Base-by-base conservation (phyloP, 92 coral and sea anemone species). In the Hydrozoanthus gracilis region DNA sequence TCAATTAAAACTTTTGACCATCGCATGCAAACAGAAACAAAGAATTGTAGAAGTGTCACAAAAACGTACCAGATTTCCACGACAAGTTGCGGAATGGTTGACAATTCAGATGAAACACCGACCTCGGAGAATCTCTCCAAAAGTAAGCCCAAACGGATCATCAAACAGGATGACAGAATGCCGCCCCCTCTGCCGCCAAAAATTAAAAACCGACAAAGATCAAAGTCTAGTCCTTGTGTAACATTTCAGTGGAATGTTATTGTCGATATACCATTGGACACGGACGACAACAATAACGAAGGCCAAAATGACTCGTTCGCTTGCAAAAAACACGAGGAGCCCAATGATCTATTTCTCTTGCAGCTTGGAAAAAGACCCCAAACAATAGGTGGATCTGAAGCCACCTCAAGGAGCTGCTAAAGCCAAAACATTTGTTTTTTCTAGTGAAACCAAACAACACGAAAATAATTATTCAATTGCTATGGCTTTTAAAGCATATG, bases 241-340 rank as follows among this genome's bases (percentile, higher is more conserved):
- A 35, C 85, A 10, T 65, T 80, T 45, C 48, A 80, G 8, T 80
- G 85, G 85, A 66, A 65, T 51, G 54, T 80, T 65, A 13, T 18
- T 48, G 85, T 80, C 15, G 85, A 80, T 49, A 80, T 80, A 18
- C 85, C 85, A 16, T 51, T 80, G 12, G 85, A 80, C 75, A 18
- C 6, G 72, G 85, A 80, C 35, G 56, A 80, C 47, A 49, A 80
- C 74, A 64, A 5, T 5, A 50, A 49, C 60, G 17, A 48, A 11
- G 46, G 5, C 17, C 8, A 8, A 27, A 54, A 20, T 7, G 65
- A 52, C 61, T 76, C 80, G n/a, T 49, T 61, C 5, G 18, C 15
- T 64, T 51, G 13, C 44, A 65, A 49, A 5, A 80, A 49, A 3
- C 64, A n/a, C 16, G 74, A 48, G 46, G 85, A 80, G 12, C 3